phyloP scores from a whole-genome alignment of 2,888 invertebrate species.

The Cremastobaeus sp. region DNA sequence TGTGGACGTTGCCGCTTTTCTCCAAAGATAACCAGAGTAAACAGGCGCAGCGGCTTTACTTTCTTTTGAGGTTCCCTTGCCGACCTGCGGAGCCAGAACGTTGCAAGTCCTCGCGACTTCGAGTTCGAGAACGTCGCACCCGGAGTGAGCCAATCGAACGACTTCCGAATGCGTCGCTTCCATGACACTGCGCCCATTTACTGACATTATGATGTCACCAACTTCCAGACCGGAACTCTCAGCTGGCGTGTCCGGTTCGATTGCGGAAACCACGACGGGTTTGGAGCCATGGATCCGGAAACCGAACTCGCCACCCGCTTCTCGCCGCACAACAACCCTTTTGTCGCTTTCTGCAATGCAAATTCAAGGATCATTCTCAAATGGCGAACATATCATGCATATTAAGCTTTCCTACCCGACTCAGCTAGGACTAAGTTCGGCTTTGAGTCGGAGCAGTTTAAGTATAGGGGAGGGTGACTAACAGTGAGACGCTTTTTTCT shows the following conservation, averaged over 20 bases:
- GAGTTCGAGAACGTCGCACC: conserved; percentile 90
- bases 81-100: conserved; percentile 84
- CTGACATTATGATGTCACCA: conserved; percentile 94
- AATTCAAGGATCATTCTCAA: conserved; percentile 28
- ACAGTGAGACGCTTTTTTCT: no score
- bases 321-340: conserved; percentile 88
- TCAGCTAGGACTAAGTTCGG: no score
- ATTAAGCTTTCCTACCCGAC: no score
- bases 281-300: conserved; percentile 97
- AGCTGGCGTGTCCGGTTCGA: conserved; percentile 95
- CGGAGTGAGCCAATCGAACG: conserved; percentile 93
- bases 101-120: conserved; percentile 94
- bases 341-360: conserved; percentile 89
- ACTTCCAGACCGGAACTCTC: conserved; percentile 94
- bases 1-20: conserved; percentile 81
- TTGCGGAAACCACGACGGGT: conserved; percentile 97
- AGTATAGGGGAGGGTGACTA: no score
- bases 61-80: conserved; percentile 81
- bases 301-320: conserved; percentile 91
- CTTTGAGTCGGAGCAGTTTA: no score
- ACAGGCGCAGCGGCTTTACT: conserved; percentile 80
- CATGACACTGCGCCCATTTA: conserved; percentile 93
- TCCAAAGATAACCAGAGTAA: conserved; percentile 88
- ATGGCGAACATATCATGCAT: conserved; percentile 18
- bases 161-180: conserved; percentile 96